These are phyloP conservation scores for Zosterops pallidus DNA, from an alignment of 2,113 vertebrate genomes.

Conservation along the genomic window DNA sequence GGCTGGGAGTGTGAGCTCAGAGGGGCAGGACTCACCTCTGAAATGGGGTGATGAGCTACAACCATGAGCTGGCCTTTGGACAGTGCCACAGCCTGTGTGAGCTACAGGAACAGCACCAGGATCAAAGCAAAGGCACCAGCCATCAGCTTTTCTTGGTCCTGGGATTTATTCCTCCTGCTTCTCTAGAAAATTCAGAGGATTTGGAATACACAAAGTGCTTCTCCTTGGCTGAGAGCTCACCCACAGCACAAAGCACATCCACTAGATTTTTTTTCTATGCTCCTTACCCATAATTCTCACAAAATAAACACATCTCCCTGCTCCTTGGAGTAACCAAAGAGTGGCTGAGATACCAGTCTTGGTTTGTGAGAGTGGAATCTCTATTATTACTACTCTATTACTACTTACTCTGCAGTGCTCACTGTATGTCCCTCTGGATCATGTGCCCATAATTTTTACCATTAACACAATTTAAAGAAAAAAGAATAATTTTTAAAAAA, in stretches of 20 bases:
- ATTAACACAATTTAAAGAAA: background rate
- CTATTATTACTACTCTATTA: background rate
- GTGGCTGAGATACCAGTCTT: background rate
- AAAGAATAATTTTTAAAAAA: background rate
- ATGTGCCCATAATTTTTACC: background rate
- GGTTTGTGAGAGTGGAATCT: background rate
- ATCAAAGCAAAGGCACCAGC: background rate
- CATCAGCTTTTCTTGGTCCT: background rate
- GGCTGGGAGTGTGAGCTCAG: background rate
- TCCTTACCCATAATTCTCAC: background rate
- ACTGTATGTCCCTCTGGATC: conserved; percentile 19
- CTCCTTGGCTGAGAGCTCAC: background rate
- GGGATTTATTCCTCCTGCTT: background rate
- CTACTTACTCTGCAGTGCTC: conserved; percentile 25
- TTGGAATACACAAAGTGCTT: background rate
- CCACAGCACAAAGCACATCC: background rate
- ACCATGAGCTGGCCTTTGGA: background rate
- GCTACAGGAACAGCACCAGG: no score
- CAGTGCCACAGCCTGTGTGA: background rate
- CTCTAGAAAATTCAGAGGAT: background rate
- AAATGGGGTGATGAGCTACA: background rate
- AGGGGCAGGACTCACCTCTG: background rate
- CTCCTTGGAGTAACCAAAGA: background rate
- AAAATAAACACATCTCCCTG: background rate
- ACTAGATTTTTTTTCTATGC: background rate